These are phyloP conservation scores for Lycocorax pyrrhopterus DNA, from an alignment of 2,113 vertebrate species.

Conservation along the genomic window DNA sequence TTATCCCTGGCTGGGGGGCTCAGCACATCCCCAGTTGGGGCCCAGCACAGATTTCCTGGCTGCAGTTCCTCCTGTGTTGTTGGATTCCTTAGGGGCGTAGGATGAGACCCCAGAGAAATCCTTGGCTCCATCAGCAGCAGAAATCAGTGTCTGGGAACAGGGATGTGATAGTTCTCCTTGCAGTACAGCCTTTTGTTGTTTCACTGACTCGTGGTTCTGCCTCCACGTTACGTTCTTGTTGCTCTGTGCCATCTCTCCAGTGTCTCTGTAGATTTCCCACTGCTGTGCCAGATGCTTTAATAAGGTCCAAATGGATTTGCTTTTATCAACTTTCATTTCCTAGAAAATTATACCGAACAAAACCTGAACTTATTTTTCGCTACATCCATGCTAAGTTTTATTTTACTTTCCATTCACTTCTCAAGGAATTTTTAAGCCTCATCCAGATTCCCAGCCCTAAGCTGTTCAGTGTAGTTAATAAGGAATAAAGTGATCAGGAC, in stretches of 20 bases:
- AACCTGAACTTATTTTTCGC: background rate
- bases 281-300: background rate
- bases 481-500: background rate
- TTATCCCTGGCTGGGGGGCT: background rate
- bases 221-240: background rate
- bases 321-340: background rate
- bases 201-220: background rate
- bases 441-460: background rate
- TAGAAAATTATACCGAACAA: background rate
- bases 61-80: background rate
- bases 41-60: background rate
- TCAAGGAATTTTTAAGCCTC: background rate
- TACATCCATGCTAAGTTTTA: background rate
- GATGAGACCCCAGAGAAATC: background rate
- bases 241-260: background rate
- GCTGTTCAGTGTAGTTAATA: background rate
- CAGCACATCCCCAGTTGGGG: background rate
- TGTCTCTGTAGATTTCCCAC: background rate
- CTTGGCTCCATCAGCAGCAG: background rate
- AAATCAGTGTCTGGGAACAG: background rate
- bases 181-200: background rate
- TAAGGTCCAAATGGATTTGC: background rate
- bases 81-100: background rate
- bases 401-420: background rate
- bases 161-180: background rate